phyloP scores from a whole-genome alignment of 2,113 vertebrate species.

The Phrynosoma blainvillii region DNA sequence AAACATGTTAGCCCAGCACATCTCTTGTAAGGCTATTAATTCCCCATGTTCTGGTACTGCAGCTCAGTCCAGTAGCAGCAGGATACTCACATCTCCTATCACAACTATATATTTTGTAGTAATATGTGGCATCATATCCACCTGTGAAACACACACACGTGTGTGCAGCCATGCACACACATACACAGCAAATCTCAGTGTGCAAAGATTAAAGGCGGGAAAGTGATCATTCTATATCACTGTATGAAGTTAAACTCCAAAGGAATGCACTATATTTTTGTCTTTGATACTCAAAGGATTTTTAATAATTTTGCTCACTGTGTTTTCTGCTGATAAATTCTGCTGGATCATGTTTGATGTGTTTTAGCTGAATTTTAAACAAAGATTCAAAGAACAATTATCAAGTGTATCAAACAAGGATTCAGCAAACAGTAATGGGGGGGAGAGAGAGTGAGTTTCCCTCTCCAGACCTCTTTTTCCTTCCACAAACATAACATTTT shows the following conservation, averaged over 20 bases:
- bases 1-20: not conserved
- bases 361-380: conserved; percentile 55
- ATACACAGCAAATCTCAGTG: conserved; percentile 62
- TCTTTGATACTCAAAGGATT: conserved; percentile 68
- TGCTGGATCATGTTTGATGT: conserved; percentile 66
- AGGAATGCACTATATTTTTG: conserved; percentile 51
- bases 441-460: conserved; percentile 5
- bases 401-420: conserved; percentile 60
- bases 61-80: conserved; percentile 30
- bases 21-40: not conserved
- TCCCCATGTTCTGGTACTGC: not conserved
- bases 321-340: conserved; percentile 73
- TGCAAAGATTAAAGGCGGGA: conserved; percentile 67
- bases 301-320: conserved; percentile 65
- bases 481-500: not conserved
- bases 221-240: conserved; percentile 66
- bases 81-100: conserved; percentile 31
- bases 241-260: conserved; percentile 66
- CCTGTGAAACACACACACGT: conserved; percentile 40
- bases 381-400: conserved; percentile 55
- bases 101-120: conserved; percentile 45
- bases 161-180: conserved; percentile 38
- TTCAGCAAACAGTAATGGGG: conserved; percentile 22
- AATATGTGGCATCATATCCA: conserved; percentile 48
- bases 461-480: not conserved